Evolutionary conservation across 1,140 invertebrate species (phyloP).

Genomic region (Pseudachorutes palmiensis): DNA sequence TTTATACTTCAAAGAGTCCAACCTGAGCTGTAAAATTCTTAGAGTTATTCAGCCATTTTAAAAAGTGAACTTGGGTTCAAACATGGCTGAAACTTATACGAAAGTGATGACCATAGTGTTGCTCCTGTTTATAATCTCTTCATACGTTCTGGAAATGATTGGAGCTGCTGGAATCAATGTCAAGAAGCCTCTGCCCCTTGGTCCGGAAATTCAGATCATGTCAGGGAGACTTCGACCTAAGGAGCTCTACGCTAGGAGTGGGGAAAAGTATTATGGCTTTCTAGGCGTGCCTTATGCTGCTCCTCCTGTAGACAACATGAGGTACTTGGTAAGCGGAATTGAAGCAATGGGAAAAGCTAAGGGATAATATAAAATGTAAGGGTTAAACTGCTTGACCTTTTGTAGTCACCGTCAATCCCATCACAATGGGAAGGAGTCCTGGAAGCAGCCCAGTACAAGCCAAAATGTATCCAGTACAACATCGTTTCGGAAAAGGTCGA

Average conservation of each 20-base stretch:
- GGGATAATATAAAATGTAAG: too few species aligned
- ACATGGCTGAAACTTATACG: neutral
- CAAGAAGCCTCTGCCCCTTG: neutral
- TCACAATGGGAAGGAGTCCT: constrained; percentile 51
- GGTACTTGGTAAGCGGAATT: constrained; percentile 48
- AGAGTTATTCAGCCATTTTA: too few species aligned
- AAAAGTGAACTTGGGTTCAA: too few species aligned
- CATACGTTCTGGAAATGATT: neutral
- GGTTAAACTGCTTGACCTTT: too few species aligned
- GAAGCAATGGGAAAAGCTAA: too few species aligned
- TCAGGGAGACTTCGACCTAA: constrained; percentile 30
- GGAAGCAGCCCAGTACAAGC: constrained; percentile 52
- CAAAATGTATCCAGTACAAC: constrained; percentile 56
- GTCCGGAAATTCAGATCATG: constrained; percentile 21
- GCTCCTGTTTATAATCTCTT: neutral
- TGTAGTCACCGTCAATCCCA: constrained; percentile 50
- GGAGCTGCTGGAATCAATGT: neutral
- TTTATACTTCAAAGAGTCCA: neutral
- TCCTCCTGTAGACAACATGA: constrained; percentile 49
- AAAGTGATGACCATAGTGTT: neutral
- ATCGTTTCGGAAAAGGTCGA: constrained; percentile 38
- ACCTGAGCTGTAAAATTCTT: neutral
- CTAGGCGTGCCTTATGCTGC: constrained; percentile 50
- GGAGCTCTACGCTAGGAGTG: constrained; percentile 28
- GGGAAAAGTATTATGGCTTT: constrained; percentile 40